Percentiles rank a stretch among this genome's conserved stretches.
These are phyloP conservation scores for Cyclophora albipunctata DNA, from an alignment of 2,888 invertebrate genomes.

Conservation along the genomic window DNA sequence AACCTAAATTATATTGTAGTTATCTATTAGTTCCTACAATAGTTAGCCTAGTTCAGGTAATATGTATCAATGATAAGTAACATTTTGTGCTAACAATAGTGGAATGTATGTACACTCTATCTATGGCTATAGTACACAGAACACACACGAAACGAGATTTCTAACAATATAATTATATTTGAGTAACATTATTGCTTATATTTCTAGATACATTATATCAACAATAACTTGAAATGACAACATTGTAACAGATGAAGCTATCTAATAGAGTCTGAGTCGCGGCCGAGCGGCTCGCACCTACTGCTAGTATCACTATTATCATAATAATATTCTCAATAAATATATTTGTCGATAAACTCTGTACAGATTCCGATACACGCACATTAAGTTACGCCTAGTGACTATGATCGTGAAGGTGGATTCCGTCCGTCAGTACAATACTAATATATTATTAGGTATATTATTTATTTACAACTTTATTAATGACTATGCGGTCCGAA, in stretches of 20 bases:
- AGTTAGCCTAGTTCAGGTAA: no score
- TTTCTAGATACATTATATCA: conserved; percentile 23
- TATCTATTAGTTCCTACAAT: no score
- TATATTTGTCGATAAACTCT: no score
- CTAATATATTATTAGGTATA: conserved; percentile 13
- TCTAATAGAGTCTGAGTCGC: background rate
- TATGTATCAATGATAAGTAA: background rate
- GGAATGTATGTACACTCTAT: conserved; percentile 8
- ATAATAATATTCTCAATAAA: no score
- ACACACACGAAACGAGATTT: conserved; percentile 15
- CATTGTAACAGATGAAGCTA: background rate
- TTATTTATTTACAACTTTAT: conserved; percentile 19
- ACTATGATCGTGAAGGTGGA: no score
- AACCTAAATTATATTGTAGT: no score
- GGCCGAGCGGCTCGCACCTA: no score
- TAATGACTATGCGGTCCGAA: no score
- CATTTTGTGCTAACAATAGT: conserved; percentile 18
- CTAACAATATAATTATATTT: conserved; percentile 2
- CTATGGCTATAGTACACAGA: background rate
- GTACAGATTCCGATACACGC: background rate
- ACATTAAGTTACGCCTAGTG: no score
- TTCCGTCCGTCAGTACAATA: background rate
- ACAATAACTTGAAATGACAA: conserved; percentile 19
- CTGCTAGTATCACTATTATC: no score
- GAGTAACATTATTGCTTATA: conserved; percentile 27